Conservation (phyloP, 2,888 invertebrate species). For the Uloborus plumipes region DNA sequence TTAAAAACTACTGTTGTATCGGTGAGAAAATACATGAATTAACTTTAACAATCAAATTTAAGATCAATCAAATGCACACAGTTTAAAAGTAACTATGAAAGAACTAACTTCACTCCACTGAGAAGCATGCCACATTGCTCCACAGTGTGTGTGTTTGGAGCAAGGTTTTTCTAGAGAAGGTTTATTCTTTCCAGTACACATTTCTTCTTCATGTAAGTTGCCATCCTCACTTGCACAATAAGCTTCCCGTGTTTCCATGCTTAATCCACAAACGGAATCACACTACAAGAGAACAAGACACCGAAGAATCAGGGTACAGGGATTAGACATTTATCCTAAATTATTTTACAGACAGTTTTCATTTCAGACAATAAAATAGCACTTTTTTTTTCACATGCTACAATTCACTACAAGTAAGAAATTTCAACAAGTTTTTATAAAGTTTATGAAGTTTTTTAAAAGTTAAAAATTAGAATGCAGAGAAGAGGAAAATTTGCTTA, state of each 20-base stretch:
- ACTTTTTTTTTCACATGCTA: too few relatives aligned
- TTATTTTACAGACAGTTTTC: too few relatives aligned
- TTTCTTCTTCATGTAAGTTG: slow-evolving; percentile 78
- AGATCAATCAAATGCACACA: too few relatives aligned
- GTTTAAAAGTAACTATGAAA: too few relatives aligned
- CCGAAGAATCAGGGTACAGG: neutral
- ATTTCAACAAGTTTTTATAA: too few relatives aligned
- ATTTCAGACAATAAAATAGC: too few relatives aligned
- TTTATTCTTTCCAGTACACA: slow-evolving; percentile 75
- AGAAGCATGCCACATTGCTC: slow-evolving; percentile 60
- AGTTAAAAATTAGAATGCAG: neutral
- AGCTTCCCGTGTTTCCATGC: slow-evolving; percentile 80
- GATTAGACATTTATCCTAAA: too few relatives aligned
- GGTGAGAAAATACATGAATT: too few relatives aligned
- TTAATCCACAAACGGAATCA: slow-evolving; percentile 81
- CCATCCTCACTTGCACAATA: slow-evolving; percentile 82
- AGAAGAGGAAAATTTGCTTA: slow-evolving; percentile 74
- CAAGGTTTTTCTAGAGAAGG: slow-evolving; percentile 60
- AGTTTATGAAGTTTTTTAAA: too few relatives aligned
- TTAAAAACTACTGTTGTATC: too few relatives aligned
- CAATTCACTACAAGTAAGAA: too few relatives aligned
- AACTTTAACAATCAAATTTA: too few relatives aligned
- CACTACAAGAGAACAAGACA: slow-evolving; percentile 72
- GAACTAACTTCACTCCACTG: slow-evolving; percentile 59
- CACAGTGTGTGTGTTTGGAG: slow-evolving; percentile 45